Evolutionary conservation across 2,113 vertebrate species (phyloP), one percentile per base, ranked within the genome.

Genomic region (Pseudopodoces humilis): DNA sequence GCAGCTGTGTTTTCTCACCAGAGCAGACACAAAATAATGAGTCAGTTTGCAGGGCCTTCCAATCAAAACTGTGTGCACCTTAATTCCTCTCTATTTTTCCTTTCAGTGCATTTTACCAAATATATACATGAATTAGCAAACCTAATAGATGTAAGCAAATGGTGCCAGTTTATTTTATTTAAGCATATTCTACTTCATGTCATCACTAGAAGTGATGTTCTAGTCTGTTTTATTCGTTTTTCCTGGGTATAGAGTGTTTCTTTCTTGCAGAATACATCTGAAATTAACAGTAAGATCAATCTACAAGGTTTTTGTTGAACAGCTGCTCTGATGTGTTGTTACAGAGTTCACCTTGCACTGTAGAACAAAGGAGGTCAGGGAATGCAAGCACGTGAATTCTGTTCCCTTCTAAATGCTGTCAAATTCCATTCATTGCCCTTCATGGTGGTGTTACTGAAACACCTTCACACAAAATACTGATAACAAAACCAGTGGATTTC

Each of bases 231-330:
- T 63, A 30, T 70, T 82, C 95, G 31, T 83, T 86, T 71, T 68
- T 50, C 46, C 49, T 67, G 97, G 92, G 95, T 77, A 97, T 60
- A 91, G 88, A 86, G 37, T 56, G 93, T 84, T 92, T 91, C 12
- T 86, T 92, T 52, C 95, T 91, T 83, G 74, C 96, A 78, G 95
- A 97, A 77, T 90, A 92, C 43, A 33, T 96, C 60, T 96, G 59
- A 96, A 95, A 55, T 82, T 88, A 88, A 93, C 86, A 87, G 95
- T 97, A 77, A 97, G 93, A 84, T 58, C 39, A 53, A 20, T 63
- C 59, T 44, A 13, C 12, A 6, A 70, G 58, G 19, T 65, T 85
- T 81, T 55, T 63, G 31, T 78, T 49, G 65, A 75, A 33, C 69
- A 65, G 46, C 46, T 81, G 35, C 37, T 39, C 74, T 62, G 75